phyloP scores from a whole-genome alignment of 2,888 invertebrate genomes.

The Apodemia mormo region DNA sequence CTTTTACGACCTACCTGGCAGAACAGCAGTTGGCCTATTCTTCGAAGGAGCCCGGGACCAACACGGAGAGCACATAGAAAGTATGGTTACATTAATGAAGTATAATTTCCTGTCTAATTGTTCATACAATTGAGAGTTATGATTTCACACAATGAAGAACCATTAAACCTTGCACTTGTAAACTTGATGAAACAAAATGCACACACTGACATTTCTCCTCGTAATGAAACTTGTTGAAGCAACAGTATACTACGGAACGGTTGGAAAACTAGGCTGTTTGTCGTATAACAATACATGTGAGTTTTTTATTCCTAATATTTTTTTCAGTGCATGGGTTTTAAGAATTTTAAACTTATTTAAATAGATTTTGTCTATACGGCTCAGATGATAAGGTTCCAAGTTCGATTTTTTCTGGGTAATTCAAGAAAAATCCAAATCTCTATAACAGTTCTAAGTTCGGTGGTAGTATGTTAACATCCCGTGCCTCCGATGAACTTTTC shows the following conservation, averaged over 20 bases:
- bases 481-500: no score
- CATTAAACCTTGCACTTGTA: background rate
- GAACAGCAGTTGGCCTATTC: no score
- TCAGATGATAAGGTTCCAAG: no score
- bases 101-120: background rate
- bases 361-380: no score
- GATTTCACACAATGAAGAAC: constrained; percentile 19
- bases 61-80: background rate
- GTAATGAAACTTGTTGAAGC: constrained; percentile 44
- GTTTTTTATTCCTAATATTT: constrained; percentile 40
- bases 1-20: no score
- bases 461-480: no score
- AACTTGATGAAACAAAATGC: constrained; percentile 24
- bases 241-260: constrained; percentile 50
- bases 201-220: constrained; percentile 42
- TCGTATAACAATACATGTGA: constrained; percentile 64
- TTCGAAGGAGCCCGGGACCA: no score
- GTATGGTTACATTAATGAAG: background rate
- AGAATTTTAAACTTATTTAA: no score
- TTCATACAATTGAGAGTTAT: background rate
- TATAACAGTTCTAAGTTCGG: no score
- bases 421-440: no score
- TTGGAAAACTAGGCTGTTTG: constrained; percentile 55
- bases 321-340: background rate
- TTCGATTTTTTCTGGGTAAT: no score